Evolutionary conservation across 1,140 invertebrate species (phyloP).

Genomic region (Aphelinus atriplicis): DNA sequence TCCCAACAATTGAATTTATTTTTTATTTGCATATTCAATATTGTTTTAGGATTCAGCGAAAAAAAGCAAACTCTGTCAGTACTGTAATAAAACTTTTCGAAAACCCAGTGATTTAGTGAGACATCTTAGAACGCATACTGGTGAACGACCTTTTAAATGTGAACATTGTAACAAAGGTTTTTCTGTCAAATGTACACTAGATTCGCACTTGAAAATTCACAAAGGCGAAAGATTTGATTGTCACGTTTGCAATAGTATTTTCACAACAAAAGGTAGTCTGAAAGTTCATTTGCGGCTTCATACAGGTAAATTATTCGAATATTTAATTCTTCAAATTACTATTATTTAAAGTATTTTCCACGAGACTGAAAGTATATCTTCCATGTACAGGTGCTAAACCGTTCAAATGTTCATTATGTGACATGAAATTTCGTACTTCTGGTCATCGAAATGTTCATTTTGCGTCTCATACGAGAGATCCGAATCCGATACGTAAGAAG

Average conservation of each 20-base stretch:
- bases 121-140: conserved; percentile 72
- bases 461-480: conserved; percentile 67
- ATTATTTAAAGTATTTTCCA: conserved; percentile 2
- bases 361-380: conserved; percentile 43
- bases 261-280: conserved; percentile 72
- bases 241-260: conserved; percentile 70
- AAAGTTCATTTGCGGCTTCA: conserved; percentile 79
- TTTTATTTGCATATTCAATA: too few relatives aligned
- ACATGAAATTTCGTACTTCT: conserved; percentile 73
- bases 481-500: neutral
- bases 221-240: conserved; percentile 68
- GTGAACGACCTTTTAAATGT: conserved; percentile 76
- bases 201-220: conserved; percentile 72
- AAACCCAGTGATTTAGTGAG: conserved; percentile 68
- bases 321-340: conserved; percentile 14
- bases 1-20: too few relatives aligned
- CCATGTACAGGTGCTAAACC: conserved; percentile 70
- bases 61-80: conserved; percentile 58
- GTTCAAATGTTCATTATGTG: conserved; percentile 74
- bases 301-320: conserved; percentile 62
- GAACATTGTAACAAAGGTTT: conserved; percentile 74
- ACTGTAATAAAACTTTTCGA: conserved; percentile 68
- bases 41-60: too few relatives aligned
- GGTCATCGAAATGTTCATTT: conserved; percentile 76
- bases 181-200: conserved; percentile 74